These are phyloP conservation scores for Neodiprion pinetum DNA, from an alignment of 1,140 invertebrate genomes.

Conservation along the genomic window DNA sequence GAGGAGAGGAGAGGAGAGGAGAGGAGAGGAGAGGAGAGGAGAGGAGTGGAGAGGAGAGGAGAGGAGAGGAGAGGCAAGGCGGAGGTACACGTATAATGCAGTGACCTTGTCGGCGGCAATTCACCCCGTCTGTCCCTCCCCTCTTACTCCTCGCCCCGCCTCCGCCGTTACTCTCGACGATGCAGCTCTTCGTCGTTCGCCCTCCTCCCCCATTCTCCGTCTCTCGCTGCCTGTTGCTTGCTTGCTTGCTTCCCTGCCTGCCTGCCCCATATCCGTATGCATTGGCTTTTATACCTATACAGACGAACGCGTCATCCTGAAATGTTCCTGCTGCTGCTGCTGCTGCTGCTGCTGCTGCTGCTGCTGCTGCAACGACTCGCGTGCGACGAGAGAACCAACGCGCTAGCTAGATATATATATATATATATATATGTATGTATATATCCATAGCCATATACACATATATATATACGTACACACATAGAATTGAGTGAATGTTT, in stretches of 20 bases:
- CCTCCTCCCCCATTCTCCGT: slow-evolving; percentile 15
- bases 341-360: neutral
- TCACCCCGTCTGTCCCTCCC: slow-evolving; percentile 56
- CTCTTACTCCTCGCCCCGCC: slow-evolving; percentile 28
- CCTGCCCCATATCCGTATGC: slow-evolving; percentile 60
- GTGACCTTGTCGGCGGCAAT: slow-evolving; percentile 64
- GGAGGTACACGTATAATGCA: slow-evolving; percentile 49
- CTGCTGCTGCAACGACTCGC: slow-evolving; percentile 5
- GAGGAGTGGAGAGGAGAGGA: too few relatives aligned
- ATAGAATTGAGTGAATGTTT: slow-evolving; percentile 1
- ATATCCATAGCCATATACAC: slow-evolving; percentile 18
- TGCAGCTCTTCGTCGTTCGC: slow-evolving; percentile 27
- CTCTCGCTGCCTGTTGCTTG: too few relatives aligned
- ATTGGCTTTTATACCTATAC: slow-evolving; percentile 45
- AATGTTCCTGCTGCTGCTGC: neutral
- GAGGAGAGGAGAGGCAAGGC: neutral
- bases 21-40: neutral
- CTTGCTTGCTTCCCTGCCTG: too few relatives aligned
- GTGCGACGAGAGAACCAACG: neutral
- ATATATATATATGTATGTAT: slow-evolving; percentile 24
- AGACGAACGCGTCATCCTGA: neutral
- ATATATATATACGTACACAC: slow-evolving; percentile 15
- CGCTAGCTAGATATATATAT: slow-evolving; percentile 12
- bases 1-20: neutral
- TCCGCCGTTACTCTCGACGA: slow-evolving; percentile 20